These are phyloP conservation scores for Electrona antarctica DNA, from an alignment of 2,113 vertebrate species.

Conservation along the genomic window DNA sequence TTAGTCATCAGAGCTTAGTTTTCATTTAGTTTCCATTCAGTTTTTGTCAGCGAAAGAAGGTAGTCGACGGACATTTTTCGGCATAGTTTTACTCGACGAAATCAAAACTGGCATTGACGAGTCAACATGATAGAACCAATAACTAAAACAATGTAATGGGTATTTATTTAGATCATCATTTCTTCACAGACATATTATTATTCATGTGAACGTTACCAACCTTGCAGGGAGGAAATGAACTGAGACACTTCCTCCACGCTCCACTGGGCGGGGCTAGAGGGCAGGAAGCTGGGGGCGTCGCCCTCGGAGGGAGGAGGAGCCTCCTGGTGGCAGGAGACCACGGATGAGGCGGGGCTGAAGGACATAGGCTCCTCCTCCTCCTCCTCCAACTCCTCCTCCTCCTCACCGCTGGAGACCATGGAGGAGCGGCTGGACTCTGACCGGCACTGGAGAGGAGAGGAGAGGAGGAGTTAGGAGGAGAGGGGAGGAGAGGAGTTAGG, in stretches of 20 bases:
- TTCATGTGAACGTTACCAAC: constrained; percentile 63
- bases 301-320: constrained; percentile 75
- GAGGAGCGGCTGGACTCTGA: constrained; percentile 95
- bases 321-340: constrained; percentile 77
- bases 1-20: too few species aligned
- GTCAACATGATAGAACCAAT: too few species aligned
- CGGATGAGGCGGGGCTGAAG: constrained; percentile 89
- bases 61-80: too few species aligned
- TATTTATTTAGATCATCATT: too few species aligned
- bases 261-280: constrained; percentile 89
- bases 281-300: constrained; percentile 81
- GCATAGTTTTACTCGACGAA: too few species aligned
- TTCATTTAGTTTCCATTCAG: too few species aligned
- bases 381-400: constrained; percentile 69
- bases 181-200: too few species aligned
- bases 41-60: too few species aligned
- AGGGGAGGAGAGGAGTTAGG: too few species aligned
- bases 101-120: too few species aligned
- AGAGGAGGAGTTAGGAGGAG: too few species aligned
- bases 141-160: too few species aligned
- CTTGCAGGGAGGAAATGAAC: constrained; percentile 95
- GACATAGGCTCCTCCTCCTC: constrained; percentile 83
- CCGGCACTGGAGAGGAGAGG: constrained; percentile 75
- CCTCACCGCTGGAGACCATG: constrained; percentile 92
- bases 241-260: constrained; percentile 94